Evolutionary conservation across 64 coral and sea anemone genomes (phyloP).

Genomic region (Dendronephthya gigantea): DNA sequence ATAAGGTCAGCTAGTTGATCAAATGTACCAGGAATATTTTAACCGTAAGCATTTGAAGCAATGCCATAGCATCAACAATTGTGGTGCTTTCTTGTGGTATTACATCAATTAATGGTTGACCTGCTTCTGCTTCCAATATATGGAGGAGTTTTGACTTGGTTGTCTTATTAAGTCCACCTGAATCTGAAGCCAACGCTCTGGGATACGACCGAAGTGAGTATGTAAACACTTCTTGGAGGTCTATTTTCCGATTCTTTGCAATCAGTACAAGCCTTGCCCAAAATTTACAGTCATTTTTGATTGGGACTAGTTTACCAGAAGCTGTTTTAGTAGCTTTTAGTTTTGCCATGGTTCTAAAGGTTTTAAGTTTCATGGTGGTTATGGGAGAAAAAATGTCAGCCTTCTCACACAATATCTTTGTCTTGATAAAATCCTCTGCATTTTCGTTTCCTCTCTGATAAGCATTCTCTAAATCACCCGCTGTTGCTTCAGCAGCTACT

Average conservation of each 20-base stretch:
- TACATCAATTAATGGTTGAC: conserved; percentile 3
- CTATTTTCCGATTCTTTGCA: conserved; percentile 35
- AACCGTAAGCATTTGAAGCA: conserved; percentile 21
- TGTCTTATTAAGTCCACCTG: conserved; percentile 42
- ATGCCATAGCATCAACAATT: conserved; percentile 51
- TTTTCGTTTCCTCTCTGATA: conserved; percentile 18
- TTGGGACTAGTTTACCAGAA: conserved; percentile 17
- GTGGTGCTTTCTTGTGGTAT: conserved; percentile 18
- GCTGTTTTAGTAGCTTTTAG: background rate
- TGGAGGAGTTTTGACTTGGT: conserved; percentile 47
- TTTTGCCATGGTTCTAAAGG: conserved; percentile 5
- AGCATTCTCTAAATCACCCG: background rate
- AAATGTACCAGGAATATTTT: conserved; percentile 22
- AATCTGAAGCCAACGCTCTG: conserved; percentile 44
- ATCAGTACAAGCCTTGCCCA: conserved; percentile 52
- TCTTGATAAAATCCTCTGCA: background rate
- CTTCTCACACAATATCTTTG: background rate
- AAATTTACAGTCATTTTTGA: conserved; percentile 50
- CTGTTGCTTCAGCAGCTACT: background rate
- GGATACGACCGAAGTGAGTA: conserved; percentile 44
- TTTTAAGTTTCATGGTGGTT: background rate
- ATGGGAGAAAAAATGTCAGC: background rate
- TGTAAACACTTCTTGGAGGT: conserved; percentile 30
- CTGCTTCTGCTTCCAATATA: conserved; percentile 14
- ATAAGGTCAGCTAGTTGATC: background rate